Percentiles rank a stretch among this genome's conserved stretches.
phyloP scores from a whole-genome alignment of 2,888 invertebrate species.

The Amphipoea lucens region DNA sequence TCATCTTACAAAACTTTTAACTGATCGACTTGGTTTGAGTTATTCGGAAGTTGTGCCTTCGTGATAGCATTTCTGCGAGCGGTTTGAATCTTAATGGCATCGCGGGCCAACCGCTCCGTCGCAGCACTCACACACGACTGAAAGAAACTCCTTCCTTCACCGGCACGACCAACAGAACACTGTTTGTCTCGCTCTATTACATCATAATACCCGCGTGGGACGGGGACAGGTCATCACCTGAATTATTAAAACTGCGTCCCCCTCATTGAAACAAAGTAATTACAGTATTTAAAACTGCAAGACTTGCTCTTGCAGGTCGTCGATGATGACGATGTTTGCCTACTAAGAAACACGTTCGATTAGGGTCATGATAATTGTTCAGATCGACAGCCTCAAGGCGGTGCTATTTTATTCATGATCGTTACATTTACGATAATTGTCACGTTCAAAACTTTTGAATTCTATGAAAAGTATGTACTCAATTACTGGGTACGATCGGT shows the following conservation, averaged over 20 bases:
- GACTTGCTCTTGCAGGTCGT: conserved; percentile 72
- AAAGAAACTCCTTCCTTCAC: conserved; percentile 64
- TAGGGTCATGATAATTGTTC: conserved; percentile 83
- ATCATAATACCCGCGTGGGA: conserved; percentile 54
- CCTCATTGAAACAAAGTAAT: conserved; percentile 83
- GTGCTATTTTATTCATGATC: conserved; percentile 79
- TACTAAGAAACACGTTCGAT: conserved; percentile 76
- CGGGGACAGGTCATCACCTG: conserved; percentile 76
- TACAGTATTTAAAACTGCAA: conserved; percentile 81
- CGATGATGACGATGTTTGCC: conserved; percentile 81
- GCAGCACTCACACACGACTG: conserved; percentile 82
- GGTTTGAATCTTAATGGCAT: conserved; percentile 84
- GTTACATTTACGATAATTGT: conserved; percentile 80
- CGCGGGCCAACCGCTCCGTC: conserved; percentile 83
- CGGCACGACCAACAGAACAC: conserved; percentile 63
- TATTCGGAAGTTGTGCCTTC: conserved; percentile 88
- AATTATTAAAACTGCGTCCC: conserved; percentile 83
- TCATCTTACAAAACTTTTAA: conserved; percentile 81
- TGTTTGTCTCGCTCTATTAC: conserved; percentile 70
- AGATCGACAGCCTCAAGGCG: conserved; percentile 73
- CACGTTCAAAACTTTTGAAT: conserved; percentile 77
- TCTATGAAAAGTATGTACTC: conserved; percentile 72
- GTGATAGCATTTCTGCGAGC: conserved; percentile 88
- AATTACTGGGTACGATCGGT: conserved; percentile 69
- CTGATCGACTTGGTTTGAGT: conserved; percentile 78